phyloP scores from a whole-genome alignment of 2,888 invertebrate genomes.

The Campoplex capitator region DNA sequence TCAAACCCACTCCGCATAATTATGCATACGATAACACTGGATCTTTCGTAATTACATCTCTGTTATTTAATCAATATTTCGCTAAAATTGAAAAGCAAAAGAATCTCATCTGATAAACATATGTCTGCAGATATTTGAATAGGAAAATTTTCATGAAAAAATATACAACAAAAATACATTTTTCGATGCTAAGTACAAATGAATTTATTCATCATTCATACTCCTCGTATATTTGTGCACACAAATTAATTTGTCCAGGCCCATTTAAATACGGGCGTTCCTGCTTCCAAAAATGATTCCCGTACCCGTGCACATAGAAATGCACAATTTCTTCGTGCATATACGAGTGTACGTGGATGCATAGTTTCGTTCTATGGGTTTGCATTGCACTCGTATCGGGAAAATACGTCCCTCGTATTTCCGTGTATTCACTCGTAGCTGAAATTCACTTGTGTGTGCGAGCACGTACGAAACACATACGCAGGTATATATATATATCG shows the following conservation, averaged over 20 bases:
- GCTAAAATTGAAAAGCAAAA: not conserved
- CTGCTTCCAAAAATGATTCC: not conserved
- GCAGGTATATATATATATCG: too few species aligned
- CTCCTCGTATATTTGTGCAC: not conserved
- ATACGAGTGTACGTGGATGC: not conserved
- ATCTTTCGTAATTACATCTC: not conserved
- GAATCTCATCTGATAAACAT: too few species aligned
- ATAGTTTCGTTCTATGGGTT: constrained; percentile 26
- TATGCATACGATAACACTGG: not conserved
- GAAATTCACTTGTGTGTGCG: not conserved
- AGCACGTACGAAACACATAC: not conserved
- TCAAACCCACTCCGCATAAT: not conserved
- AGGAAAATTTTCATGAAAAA: not conserved
- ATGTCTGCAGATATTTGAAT: too few species aligned
- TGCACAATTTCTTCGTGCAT: not conserved
- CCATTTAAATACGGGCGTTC: not conserved
- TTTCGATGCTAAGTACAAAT: not conserved
- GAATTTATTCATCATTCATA: not conserved
- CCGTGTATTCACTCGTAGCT: not conserved
- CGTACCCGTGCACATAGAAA: not conserved
- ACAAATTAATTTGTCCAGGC: not conserved
- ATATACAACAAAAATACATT: not conserved
- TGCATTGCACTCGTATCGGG: constrained; percentile 12
- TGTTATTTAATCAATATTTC: not conserved
- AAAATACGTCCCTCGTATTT: constrained; percentile 3